phyloP scores from a whole-genome alignment of 1,140 invertebrate species.

The Drosophila biarmipes region DNA sequence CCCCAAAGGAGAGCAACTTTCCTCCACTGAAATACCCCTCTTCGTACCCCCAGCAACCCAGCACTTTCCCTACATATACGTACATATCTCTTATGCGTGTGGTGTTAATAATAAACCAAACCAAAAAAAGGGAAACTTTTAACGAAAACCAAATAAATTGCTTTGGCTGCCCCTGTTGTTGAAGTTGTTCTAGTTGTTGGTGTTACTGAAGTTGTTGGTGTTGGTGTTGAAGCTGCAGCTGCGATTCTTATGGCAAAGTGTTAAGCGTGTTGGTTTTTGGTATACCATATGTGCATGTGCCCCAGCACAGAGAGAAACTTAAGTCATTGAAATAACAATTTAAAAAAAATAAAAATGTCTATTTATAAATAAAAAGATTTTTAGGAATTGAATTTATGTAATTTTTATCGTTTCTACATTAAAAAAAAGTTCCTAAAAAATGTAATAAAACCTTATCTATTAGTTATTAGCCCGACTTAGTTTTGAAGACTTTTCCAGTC shows the following conservation, averaged over 20 bases:
- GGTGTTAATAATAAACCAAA: conserved; percentile 75
- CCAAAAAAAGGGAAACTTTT: conserved; percentile 61
- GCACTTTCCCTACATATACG: conserved; percentile 3
- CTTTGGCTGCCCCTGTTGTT: conserved; percentile 32
- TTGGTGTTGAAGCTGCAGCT: conserved; percentile 49
- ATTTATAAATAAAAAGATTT: too few species aligned
- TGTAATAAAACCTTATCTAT: too few species aligned
- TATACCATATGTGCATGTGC: conserved; percentile 30
- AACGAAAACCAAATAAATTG: conserved; percentile 66
- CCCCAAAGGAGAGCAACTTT: conserved; percentile 69
- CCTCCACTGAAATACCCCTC: conserved; percentile 19
- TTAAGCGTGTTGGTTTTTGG: conserved; percentile 67
- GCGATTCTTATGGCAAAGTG: conserved; percentile 70
- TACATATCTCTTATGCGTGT: conserved; percentile 19
- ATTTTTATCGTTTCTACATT: too few species aligned
- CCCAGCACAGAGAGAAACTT: conserved; percentile 3
- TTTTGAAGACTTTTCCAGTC: too few species aligned
- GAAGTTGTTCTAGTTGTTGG: conserved; percentile 12
- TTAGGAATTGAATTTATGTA: too few species aligned
- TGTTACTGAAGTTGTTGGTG: not conserved
- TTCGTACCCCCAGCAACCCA: not conserved
- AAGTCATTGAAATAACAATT: not conserved
- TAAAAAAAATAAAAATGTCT: not conserved
- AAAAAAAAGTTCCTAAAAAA: too few species aligned
- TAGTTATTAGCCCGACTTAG: too few species aligned